Conservation (phyloP, 2,797 vertebrate species). For the Sparus aurata region DNA sequence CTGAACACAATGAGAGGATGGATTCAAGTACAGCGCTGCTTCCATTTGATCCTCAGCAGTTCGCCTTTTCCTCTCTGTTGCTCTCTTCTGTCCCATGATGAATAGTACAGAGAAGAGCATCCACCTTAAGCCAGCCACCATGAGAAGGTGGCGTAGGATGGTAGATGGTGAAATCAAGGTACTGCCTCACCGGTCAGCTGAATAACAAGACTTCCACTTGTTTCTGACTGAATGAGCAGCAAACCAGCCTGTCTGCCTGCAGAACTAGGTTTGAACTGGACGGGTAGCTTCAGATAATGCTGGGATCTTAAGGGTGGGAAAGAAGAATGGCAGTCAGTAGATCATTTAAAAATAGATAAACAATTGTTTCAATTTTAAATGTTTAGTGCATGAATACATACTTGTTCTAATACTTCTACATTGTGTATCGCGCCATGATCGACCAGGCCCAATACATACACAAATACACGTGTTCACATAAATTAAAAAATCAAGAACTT, state of each 20-base stretch:
- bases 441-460: background rate
- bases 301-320: conserved; percentile 85
- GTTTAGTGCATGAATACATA: background rate
- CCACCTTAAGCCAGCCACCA: conserved; percentile 37
- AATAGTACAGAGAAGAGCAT: conserved; percentile 33
- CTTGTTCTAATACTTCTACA: no score
- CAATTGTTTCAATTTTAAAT: conserved; percentile 17
- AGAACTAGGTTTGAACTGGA: conserved; percentile 91
- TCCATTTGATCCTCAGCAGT: conserved; percentile 34
- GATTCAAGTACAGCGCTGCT: conserved; percentile 22
- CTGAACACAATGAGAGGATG: conserved; percentile 25
- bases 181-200: conserved; percentile 91
- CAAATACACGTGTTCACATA: conserved; percentile 4
- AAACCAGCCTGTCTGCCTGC: conserved; percentile 87
- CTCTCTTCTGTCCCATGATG: conserved; percentile 27
- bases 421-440: no score
- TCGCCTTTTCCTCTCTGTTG: conserved; percentile 13
- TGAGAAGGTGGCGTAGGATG: conserved; percentile 37
- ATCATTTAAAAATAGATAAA: background rate
- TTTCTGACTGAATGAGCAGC: conserved; percentile 88
- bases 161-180: conserved; percentile 65
- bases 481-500: background rate
- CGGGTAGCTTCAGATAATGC: conserved; percentile 96
- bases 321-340: background rate
- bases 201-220: conserved; percentile 86